A percentile compares a stretch with the other conserved stretches of the same genome.
Conservation (phyloP, 2,113 vertebrate species). For the Nothocercus nigrocapillus region DNA sequence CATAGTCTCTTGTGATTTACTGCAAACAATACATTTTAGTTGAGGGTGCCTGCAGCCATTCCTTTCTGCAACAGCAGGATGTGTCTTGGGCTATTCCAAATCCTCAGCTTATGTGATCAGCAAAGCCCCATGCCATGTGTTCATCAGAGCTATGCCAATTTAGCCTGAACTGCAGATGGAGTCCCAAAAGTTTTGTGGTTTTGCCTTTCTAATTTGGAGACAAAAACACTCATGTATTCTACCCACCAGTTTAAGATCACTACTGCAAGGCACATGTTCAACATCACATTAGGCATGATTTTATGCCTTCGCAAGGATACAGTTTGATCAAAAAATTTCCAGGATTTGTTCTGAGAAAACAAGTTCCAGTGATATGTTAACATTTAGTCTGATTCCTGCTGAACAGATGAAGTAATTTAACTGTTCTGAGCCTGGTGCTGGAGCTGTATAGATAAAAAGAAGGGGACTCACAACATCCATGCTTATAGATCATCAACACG, state of each 20-base stretch:
- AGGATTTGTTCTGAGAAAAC: not conserved
- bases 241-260: not conserved
- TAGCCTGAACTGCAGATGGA: not conserved
- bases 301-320: not conserved
- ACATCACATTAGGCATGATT: not conserved
- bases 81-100: not conserved
- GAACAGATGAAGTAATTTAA: conserved; percentile 65
- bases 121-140: not conserved
- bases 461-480: conserved; percentile 15
- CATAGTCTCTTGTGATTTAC: not conserved
- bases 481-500: conserved; percentile 34
- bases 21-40: conserved; percentile 12
- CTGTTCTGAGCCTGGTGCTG: conserved; percentile 28
- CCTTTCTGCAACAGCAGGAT: not conserved
- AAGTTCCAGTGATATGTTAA: conserved; percentile 40
- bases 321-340: not conserved
- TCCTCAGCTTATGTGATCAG: not conserved
- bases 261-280: not conserved
- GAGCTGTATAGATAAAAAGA: conserved; percentile 63
- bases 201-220: not conserved
- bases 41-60: not conserved
- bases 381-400: conserved; percentile 47
- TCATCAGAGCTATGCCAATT: not conserved
- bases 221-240: not conserved
- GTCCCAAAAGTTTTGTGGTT: not conserved